Conservation (phyloP, 2,113 vertebrate genomes). For the Maccullochella peelii region DNA sequence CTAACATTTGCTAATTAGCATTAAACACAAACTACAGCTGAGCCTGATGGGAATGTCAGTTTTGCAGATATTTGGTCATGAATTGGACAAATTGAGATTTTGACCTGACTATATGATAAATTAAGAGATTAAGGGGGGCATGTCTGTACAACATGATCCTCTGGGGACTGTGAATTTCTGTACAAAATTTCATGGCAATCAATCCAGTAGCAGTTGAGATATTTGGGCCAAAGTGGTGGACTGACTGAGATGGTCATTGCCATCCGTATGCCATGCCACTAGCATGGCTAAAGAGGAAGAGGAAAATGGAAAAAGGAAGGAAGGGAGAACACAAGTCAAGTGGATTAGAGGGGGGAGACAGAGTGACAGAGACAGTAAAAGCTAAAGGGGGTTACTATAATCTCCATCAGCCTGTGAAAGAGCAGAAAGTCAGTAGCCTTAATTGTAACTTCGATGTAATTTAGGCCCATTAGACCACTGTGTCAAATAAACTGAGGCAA, state of each 20-base stretch:
- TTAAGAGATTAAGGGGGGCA: neutral
- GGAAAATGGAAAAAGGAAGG: neutral
- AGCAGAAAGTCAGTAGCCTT: constrained; percentile 14
- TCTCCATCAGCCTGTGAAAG: constrained; percentile 27
- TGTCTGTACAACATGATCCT: neutral
- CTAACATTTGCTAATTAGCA: neutral
- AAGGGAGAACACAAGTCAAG: neutral
- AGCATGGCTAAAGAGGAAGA: neutral
- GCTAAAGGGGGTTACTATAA: constrained; percentile 1
- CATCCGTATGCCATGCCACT: neutral
- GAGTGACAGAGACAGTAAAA: constrained; percentile 22
- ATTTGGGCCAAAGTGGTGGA: neutral
- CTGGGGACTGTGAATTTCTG: neutral
- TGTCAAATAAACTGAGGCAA: constrained; percentile 23
- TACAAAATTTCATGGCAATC: neutral
- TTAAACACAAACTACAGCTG: neutral
- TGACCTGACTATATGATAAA: neutral
- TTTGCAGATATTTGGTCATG: neutral
- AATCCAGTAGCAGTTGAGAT: neutral
- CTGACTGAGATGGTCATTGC: neutral
- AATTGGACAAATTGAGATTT: neutral
- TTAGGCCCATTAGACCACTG: constrained; percentile 16
- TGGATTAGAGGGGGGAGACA: neutral
- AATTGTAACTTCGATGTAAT: constrained; percentile 43
- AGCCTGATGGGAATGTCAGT: neutral